These are phyloP conservation scores for Hypothenemus hampei DNA, from an alignment of 1,140 invertebrate genomes.

Conservation along the genomic window DNA sequence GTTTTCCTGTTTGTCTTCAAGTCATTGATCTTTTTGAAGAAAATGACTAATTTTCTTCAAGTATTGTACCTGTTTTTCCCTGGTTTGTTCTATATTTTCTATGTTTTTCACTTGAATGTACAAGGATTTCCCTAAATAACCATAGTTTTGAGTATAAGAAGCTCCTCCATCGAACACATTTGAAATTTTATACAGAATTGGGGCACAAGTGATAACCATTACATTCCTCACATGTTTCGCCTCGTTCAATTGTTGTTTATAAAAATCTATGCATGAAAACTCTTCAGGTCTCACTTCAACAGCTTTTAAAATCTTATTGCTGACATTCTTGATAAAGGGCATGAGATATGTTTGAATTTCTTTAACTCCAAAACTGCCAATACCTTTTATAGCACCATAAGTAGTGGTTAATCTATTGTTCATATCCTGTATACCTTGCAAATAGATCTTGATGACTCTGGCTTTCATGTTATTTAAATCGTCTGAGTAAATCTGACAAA, in stretches of 20 bases:
- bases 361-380: constrained; percentile 33
- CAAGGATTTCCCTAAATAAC: constrained; percentile 32
- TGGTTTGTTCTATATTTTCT: constrained; percentile 19
- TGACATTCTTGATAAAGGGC: constrained; percentile 20
- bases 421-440: constrained; percentile 25
- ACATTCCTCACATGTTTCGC: constrained; percentile 28
- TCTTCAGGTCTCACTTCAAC: constrained; percentile 20
- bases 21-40: too few relatives aligned
- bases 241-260: constrained; percentile 30
- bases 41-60: constrained; percentile 8
- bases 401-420: constrained; percentile 28
- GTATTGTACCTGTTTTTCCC: constrained; percentile 13
- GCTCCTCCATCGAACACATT: constrained; percentile 25
- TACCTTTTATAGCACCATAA: constrained; percentile 34
- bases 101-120: constrained; percentile 33
- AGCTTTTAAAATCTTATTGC: constrained; percentile 25
- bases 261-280: constrained; percentile 13
- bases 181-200: constrained; percentile 28
- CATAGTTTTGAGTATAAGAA: constrained; percentile 29
- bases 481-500: constrained; percentile 29
- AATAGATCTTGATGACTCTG: constrained; percentile 29
- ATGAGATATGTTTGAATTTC: constrained; percentile 26
- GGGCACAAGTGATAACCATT: constrained; percentile 26
- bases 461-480: constrained; percentile 31
- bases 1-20: too few relatives aligned